Conservation (phyloP, 2,797 vertebrate species). For the Takifugu rubripes region DNA sequence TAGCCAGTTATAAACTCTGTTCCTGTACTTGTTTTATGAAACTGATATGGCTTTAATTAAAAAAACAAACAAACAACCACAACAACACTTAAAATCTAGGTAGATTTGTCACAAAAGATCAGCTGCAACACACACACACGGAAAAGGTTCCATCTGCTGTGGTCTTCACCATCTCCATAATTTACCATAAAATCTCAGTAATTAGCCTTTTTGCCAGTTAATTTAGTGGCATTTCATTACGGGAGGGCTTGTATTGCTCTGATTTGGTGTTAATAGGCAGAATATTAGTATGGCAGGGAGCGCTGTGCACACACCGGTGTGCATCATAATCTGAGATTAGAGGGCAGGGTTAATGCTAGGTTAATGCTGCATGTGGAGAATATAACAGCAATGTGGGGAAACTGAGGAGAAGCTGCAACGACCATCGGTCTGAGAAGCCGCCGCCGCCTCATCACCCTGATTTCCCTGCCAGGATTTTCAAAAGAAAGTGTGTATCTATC, state of each 20-base stretch:
- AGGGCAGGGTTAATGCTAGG: slow-evolving; percentile 14
- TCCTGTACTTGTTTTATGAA: slow-evolving; percentile 31
- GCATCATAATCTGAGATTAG: slow-evolving; percentile 11
- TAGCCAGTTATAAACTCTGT: slow-evolving; percentile 3
- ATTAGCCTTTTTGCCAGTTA: slow-evolving; percentile 27
- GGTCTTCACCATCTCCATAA: slow-evolving; percentile 6
- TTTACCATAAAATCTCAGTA: slow-evolving; percentile 21
- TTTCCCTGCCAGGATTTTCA: slow-evolving; percentile 58
- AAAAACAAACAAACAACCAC: too few species aligned
- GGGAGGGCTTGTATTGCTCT: slow-evolving; percentile 22
- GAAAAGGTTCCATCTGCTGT: slow-evolving; percentile 6
- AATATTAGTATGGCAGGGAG: slow-evolving; percentile 62
- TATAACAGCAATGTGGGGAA: slow-evolving; percentile 44
- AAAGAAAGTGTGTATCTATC: slow-evolving; percentile 59
- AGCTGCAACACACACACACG: too few species aligned
- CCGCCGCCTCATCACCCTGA: slow-evolving; percentile 49
- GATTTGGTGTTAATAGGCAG: slow-evolving; percentile 40
- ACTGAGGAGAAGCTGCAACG: slow-evolving; percentile 20
- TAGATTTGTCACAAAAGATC: too few species aligned
- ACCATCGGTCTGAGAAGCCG: slow-evolving; percentile 29
- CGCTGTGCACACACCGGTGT: slow-evolving; percentile 28
- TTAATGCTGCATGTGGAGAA: slow-evolving; percentile 14
- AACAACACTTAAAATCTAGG: too few species aligned
- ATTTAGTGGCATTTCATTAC: slow-evolving; percentile 36
- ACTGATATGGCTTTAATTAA: slow-evolving; percentile 5